These are phyloP conservation scores for Puma concolor DNA, from an alignment of 2,113 vertebrate genomes.

Conservation along the genomic window DNA sequence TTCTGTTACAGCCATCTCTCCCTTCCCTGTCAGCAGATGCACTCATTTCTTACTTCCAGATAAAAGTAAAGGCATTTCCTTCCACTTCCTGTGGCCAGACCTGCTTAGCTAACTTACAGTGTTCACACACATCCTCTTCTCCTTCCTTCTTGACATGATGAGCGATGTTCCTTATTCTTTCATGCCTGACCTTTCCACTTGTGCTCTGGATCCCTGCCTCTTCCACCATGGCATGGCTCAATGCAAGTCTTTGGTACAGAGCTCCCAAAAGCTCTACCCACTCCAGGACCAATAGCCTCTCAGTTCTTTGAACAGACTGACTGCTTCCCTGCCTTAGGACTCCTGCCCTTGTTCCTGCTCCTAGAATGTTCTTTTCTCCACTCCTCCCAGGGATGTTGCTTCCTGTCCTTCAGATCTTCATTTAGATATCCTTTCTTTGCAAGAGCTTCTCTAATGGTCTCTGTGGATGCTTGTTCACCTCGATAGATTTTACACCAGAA, in stretches of 20 bases:
- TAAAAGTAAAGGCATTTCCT: not conserved
- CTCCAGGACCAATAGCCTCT: not conserved
- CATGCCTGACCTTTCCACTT: not conserved
- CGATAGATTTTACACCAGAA: not conserved
- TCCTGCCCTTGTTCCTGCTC: not conserved
- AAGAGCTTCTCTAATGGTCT: not conserved
- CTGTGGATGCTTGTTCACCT: not conserved
- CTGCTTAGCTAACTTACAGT: not conserved
- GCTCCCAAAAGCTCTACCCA: not conserved
- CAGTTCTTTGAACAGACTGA: not conserved
- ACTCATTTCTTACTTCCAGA: not conserved
- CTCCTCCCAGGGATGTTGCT: not conserved
- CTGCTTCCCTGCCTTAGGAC: not conserved
- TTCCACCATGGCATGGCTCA: not conserved
- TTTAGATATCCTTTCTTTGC: not conserved
- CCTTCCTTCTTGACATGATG: not conserved
- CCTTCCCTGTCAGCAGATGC: not conserved
- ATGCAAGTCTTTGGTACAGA: not conserved
- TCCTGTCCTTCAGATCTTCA: not conserved
- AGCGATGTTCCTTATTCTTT: not conserved
- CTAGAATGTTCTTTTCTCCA: not conserved
- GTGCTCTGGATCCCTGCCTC: not conserved
- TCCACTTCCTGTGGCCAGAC: not conserved
- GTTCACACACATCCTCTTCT: not conserved
- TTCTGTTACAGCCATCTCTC: not conserved